Percentiles rank a stretch among this genome's conserved stretches.
Conservation (phyloP, 2,888 invertebrate species). For the Cantharis flavilabris region DNA sequence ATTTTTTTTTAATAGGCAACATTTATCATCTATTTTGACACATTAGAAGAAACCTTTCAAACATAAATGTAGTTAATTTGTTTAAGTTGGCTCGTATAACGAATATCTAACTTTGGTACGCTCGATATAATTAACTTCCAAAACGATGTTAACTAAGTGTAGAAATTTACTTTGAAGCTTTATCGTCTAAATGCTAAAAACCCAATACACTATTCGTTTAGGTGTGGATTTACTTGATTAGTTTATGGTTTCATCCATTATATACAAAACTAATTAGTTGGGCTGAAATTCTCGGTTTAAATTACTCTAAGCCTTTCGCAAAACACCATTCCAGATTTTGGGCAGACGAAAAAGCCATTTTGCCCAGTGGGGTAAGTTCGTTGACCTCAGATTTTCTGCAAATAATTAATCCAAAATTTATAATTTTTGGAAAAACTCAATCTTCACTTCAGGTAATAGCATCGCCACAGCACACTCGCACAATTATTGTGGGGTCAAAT, state of each 20-base stretch:
- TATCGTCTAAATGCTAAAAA: not conserved
- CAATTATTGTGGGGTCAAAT: not conserved
- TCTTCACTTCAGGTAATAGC: not conserved
- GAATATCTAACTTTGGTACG: constrained; percentile 20
- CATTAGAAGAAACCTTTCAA: constrained; percentile 15
- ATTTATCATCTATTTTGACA: not conserved
- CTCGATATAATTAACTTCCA: constrained; percentile 17
- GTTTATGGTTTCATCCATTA: not conserved
- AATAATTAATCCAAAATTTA: not conserved
- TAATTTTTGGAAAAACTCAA: too few species aligned
- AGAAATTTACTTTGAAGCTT: not conserved
- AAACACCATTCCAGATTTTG: too few species aligned
- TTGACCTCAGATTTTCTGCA: not conserved
- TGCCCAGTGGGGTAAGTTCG: too few species aligned
- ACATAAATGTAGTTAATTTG: constrained; percentile 20
- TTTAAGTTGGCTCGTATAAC: constrained; percentile 19
- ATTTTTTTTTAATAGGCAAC: not conserved
- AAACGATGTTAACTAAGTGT: not conserved
- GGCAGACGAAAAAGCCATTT: not conserved
- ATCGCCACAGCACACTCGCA: not conserved
- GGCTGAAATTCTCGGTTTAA: too few species aligned
- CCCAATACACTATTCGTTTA: not conserved
- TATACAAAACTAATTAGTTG: not conserved
- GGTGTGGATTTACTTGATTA: not conserved
- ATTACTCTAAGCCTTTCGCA: too few species aligned